These are phyloP conservation scores for Trachymyrmex septentrionalis DNA, from an alignment of 1,140 invertebrate genomes.

Conservation along the genomic window DNA sequence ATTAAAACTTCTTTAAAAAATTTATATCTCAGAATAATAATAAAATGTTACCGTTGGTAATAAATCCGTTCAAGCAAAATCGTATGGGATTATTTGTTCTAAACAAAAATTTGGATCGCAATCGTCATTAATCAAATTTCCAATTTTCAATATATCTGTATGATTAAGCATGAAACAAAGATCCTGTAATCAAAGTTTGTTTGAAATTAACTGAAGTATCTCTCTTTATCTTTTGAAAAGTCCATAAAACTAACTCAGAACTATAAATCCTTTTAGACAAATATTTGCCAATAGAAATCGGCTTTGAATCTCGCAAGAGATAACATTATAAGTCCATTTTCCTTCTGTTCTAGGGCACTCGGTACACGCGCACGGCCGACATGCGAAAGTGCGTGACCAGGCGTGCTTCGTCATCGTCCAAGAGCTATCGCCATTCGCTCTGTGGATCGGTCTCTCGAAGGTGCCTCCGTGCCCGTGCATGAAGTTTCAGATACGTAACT, in stretches of 20 bases:
- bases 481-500: conserved; percentile 2
- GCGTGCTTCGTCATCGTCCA: conserved; percentile 30
- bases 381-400: conserved; percentile 48
- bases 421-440: neutral
- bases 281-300: conserved; percentile 22
- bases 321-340: neutral
- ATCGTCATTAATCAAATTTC: neutral
- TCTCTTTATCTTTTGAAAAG: neutral
- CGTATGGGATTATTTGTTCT: neutral
- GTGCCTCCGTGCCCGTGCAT: neutral
- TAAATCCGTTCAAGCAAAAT: neutral
- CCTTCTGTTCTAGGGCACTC: neutral
- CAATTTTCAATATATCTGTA: neutral
- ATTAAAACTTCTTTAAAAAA: neutral
- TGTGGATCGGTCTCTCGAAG: neutral
- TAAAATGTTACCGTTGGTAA: neutral
- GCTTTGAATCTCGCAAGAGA: neutral
- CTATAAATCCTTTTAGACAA: neutral
- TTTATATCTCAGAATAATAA: neutral
- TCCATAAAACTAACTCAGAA: neutral
- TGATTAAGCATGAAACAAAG: neutral
- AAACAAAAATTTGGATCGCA: neutral
- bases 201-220: neutral
- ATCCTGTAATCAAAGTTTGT: neutral
- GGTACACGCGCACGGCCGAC: neutral